Conservation (phyloP, 2,888 invertebrate genomes). For the Sericinus montela region DNA sequence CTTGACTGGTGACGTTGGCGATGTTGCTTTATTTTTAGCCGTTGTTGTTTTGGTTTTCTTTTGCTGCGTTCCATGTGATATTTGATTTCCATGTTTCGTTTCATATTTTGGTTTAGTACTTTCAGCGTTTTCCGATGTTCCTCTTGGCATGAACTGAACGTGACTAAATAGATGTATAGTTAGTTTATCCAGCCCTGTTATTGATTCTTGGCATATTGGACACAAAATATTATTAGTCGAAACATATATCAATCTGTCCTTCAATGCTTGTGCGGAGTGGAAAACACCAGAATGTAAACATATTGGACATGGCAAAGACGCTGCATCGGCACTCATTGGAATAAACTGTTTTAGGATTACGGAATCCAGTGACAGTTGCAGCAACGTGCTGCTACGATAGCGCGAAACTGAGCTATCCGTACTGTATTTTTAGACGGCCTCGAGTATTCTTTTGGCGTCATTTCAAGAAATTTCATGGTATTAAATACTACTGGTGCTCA, state of each 20-base stretch:
- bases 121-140: slow-evolving; percentile 30
- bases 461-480: slow-evolving; percentile 54
- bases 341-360: slow-evolving; percentile 8
- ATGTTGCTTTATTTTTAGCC: slow-evolving; percentile 63
- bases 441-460: slow-evolving; percentile 59
- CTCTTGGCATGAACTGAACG: slow-evolving; percentile 59
- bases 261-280: slow-evolving; percentile 83
- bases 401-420: slow-evolving; percentile 51
- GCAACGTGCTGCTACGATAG: slow-evolving; percentile 37
- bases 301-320: slow-evolving; percentile 85
- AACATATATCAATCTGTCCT: slow-evolving; percentile 85
- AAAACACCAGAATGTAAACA: slow-evolving; percentile 86
- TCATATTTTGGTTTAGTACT: slow-evolving; percentile 27
- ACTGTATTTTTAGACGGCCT: slow-evolving; percentile 63
- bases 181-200: slow-evolving; percentile 88
- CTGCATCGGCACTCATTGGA: slow-evolving; percentile 71
- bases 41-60: slow-evolving; percentile 49
- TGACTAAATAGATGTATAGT: slow-evolving; percentile 91
- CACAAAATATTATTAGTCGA: slow-evolving; percentile 87
- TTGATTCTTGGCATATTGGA: slow-evolving; percentile 87
- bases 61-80: slow-evolving; percentile 28
- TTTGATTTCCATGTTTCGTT: slow-evolving; percentile 33
- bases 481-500: too few relatives aligned
- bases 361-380: slow-evolving; percentile 17
- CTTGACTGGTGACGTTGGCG: slow-evolving; percentile 51